Percentiles rank a stretch among this genome's conserved stretches.
phyloP scores from a whole-genome alignment of 2,888 invertebrate genomes.

The Pomacea canaliculata region DNA sequence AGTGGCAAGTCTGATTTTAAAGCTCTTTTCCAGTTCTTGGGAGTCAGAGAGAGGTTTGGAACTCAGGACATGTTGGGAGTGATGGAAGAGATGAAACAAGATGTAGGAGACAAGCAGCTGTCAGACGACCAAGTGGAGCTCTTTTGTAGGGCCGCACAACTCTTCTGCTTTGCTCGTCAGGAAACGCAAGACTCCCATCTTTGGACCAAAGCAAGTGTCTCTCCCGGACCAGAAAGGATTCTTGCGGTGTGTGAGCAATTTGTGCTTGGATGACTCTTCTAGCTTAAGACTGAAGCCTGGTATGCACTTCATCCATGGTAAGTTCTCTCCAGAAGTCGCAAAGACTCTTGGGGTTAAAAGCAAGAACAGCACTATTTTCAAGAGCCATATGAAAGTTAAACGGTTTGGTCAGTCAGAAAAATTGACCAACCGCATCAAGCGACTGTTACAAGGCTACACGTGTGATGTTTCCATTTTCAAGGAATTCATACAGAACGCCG shows the following conservation, averaged over 20 bases:
- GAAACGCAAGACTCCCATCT: background rate
- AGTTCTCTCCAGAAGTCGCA: constrained; percentile 46
- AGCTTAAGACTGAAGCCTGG: constrained; percentile 37
- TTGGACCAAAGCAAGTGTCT: background rate
- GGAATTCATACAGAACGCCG: constrained; percentile 65
- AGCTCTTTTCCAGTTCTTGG: background rate
- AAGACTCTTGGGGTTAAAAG: constrained; percentile 40
- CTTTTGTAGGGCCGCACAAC: background rate
- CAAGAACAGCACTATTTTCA: constrained; percentile 33
- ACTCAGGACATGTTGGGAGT: background rate
- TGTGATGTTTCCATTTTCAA: constrained; percentile 60
- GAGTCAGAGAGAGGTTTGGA: background rate
- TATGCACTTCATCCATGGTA: constrained; percentile 32
- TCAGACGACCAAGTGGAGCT: background rate
- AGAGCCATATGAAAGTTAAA: constrained; percentile 25
- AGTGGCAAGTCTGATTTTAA: background rate
- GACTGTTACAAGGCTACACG: constrained; percentile 59
- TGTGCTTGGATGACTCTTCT: constrained; percentile 47
- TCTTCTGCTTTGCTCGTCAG: background rate
- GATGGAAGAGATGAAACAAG: background rate
- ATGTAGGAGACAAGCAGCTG: background rate
- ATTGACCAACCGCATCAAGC: constrained; percentile 53
- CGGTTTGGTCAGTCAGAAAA: constrained; percentile 63
- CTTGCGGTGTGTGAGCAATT: constrained; percentile 19
- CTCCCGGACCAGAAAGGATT: constrained; percentile 17